Base-by-base conservation (phyloP, 2,888 invertebrate species). In the Habrosyne pyritoides region DNA sequence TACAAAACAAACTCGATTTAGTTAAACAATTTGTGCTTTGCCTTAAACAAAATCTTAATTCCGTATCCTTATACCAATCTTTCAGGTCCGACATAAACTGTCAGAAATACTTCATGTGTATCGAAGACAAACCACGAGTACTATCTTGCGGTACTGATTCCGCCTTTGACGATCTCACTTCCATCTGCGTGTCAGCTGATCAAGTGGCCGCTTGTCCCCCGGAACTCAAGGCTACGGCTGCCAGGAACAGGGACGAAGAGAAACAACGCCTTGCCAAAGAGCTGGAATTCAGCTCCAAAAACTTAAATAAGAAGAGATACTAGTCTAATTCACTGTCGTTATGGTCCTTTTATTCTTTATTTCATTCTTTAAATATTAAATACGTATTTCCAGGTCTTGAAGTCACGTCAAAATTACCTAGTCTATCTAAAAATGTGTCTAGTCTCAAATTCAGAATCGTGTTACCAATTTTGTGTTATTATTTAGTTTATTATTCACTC, bases 61-160 rank as follows among this genome's bases (percentile, higher is more conserved):
- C 33, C 12, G 5, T 21, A n/a, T 47, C 47, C 21, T 47, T 47
- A 6, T 47, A 18, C 12, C 21, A 48, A 26, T 24, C 14, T 81
- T 79, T 12, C 87, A 93, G 94, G 53, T 94, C 94, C 22, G 93
- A 94, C 0, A 73, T 65, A 3, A 95, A 97, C 77, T 97, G 97
- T 79, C 96, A 96, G 73, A 94, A 94, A 64, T 98, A 96, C 80
- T 97, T 95, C 89, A 89, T 97, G 53, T 98, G 98, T 79, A 93
- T 97, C 8, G 93, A 95, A 49, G 94, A 94, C 14, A 94, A 93
- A 47, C 98, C 98, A 0, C 93, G 98, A 21, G 93, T 96, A 28
- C 94, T 96, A 62, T 94, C 94, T 59, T 98, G 98, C 73, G 96
- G 96, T 0, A 95, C 95, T 57, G 96, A 95, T 63, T 93, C 94